Evolutionary conservation across 2,113 vertebrate genomes (phyloP).

Genomic region (Symphodus melops): DNA sequence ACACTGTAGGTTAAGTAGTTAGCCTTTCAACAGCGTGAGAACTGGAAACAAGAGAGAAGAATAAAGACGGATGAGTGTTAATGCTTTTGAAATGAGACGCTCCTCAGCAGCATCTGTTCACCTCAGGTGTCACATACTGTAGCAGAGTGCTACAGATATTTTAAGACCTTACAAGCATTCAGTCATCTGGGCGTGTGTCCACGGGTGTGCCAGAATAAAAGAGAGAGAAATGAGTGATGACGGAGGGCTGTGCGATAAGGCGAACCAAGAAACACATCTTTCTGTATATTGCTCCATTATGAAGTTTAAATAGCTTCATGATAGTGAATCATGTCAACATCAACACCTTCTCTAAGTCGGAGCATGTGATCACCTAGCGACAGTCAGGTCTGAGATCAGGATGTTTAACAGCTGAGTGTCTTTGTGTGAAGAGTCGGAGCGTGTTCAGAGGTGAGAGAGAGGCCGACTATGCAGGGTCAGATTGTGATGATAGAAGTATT

Average conservation of each 20-base stretch:
- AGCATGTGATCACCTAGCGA: too few relatives aligned
- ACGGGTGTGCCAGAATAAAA: neutral
- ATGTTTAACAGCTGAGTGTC: too few relatives aligned
- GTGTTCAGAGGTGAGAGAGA: slow-evolving; percentile 15
- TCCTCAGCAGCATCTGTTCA: slow-evolving; percentile 26
- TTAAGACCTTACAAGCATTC: slow-evolving; percentile 21
- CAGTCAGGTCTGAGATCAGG: too few relatives aligned
- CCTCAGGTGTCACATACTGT: slow-evolving; percentile 61
- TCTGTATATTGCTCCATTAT: neutral
- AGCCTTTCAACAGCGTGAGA: slow-evolving; percentile 52
- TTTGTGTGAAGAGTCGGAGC: neutral
- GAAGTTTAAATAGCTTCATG: too few relatives aligned
- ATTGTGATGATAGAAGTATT: slow-evolving; percentile 57
- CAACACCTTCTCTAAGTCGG: too few relatives aligned
- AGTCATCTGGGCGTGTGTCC: slow-evolving; percentile 1
- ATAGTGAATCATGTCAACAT: too few relatives aligned
- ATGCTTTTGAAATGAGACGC: slow-evolving; percentile 41
- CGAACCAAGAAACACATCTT: neutral
- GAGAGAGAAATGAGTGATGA: slow-evolving; percentile 7
- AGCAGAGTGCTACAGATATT: slow-evolving; percentile 39
- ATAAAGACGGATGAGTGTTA: slow-evolving; percentile 17
- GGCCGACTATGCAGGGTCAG: slow-evolving; percentile 20
- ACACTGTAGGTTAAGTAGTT: slow-evolving; percentile 34
- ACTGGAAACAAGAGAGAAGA: slow-evolving; percentile 40
- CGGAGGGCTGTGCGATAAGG: neutral